Conservation (phyloP, 2,113 vertebrate species). For the Meriones unguiculatus region DNA sequence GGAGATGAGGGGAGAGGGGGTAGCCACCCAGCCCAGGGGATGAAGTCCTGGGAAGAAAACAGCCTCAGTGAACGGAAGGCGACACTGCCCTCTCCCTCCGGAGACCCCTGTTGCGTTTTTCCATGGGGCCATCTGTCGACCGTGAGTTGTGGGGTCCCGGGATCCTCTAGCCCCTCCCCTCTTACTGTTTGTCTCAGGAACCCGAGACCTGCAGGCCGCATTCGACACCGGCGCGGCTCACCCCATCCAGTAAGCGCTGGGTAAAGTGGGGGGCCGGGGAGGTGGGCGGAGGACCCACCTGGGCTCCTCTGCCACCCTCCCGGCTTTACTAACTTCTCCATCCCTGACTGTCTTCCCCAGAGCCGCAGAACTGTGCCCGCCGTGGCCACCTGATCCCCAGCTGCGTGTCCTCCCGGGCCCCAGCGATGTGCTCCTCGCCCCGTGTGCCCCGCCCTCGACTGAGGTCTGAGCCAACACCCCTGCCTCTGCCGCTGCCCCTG, state of each 20-base stretch:
- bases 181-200: conserved; percentile 77
- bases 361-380: conserved; percentile 91
- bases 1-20: not conserved
- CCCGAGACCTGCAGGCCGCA: conserved; percentile 76
- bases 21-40: not conserved
- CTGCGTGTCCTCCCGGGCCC: conserved; percentile 89
- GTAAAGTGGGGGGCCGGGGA: not conserved
- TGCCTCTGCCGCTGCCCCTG: conserved; percentile 74
- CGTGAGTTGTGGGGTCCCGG: conserved; percentile 61
- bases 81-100: not conserved
- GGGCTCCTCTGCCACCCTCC: not conserved
- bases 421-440: conserved; percentile 90
- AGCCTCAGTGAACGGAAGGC: not conserved
- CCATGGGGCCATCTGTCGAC: conserved; percentile 69
- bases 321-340: not conserved
- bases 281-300: not conserved
- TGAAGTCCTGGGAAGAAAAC: not conserved
- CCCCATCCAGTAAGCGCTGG: conserved; percentile 82
- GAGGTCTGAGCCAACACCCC: conserved; percentile 89
- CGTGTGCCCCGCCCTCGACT: conserved; percentile 90
- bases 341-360: conserved; percentile 82
- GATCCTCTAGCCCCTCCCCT: conserved; percentile 79
- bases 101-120: conserved; percentile 72
- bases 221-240: conserved; percentile 80
- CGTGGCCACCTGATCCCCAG: conserved; percentile 95